phyloP scores from a whole-genome alignment of 2,888 invertebrate genomes.

The Papilio elwesi region DNA sequence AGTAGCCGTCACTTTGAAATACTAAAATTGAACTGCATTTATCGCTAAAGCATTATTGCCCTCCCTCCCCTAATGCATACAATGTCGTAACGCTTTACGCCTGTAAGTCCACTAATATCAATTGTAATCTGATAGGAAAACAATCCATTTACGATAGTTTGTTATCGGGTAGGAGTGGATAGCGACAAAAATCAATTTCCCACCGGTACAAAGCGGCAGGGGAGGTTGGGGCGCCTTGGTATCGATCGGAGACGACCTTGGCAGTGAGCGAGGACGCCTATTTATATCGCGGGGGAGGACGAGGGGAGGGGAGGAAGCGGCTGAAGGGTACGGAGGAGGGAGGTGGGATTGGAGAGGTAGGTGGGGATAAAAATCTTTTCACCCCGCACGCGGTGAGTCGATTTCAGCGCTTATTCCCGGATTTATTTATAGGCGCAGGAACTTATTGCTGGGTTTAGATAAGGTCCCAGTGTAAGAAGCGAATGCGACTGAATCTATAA shows the following conservation, averaged over 20 bases:
- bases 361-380: slow-evolving; percentile 34
- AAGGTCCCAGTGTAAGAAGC: neutral
- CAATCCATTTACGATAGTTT: slow-evolving; percentile 28
- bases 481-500: neutral
- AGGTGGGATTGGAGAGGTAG: neutral
- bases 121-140: slow-evolving; percentile 30
- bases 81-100: slow-evolving; percentile 10
- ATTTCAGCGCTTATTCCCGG: slow-evolving; percentile 7
- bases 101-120: slow-evolving; percentile 11
- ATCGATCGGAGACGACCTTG: slow-evolving; percentile 69
- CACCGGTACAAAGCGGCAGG: slow-evolving; percentile 5
- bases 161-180: slow-evolving; percentile 24
- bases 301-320: slow-evolving; percentile 17
- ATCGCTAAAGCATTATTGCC: neutral
- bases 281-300: slow-evolving; percentile 55
- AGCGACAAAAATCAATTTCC: slow-evolving; percentile 36
- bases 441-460: slow-evolving; percentile 6
- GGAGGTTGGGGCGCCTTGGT: slow-evolving; percentile 21
- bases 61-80: neutral
- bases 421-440: slow-evolving; percentile 14
- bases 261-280: slow-evolving; percentile 72
- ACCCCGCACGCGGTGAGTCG: slow-evolving; percentile 31
- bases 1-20: neutral
- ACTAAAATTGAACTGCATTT: neutral
- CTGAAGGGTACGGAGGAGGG: slow-evolving; percentile 27